phyloP scores from a whole-genome alignment of 2,113 vertebrate genomes.

The Cebus imitator region DNA sequence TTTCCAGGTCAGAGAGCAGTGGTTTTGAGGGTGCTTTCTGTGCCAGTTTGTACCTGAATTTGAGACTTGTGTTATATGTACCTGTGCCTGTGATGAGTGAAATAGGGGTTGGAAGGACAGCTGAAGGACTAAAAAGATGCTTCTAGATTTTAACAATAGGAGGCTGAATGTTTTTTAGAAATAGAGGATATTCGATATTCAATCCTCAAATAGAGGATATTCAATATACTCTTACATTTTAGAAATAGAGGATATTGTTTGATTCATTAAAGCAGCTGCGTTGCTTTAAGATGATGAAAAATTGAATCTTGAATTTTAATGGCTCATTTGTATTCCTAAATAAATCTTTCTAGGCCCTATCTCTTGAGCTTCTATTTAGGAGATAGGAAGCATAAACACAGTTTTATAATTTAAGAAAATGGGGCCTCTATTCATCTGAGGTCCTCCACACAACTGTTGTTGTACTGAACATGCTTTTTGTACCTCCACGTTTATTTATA shows the following conservation, averaged over 20 bases:
- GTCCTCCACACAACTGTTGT: background rate
- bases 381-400: background rate
- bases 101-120: conserved; percentile 46
- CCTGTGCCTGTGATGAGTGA: conserved; percentile 39
- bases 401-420: conserved; percentile 51
- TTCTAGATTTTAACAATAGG: conserved; percentile 44
- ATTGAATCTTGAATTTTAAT: conserved; percentile 40
- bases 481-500: conserved; percentile 1
- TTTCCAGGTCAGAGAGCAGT: conserved; percentile 13
- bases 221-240: background rate
- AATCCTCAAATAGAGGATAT: background rate
- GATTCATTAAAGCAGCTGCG: background rate
- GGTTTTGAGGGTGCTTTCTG: conserved; percentile 17
- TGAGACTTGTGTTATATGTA: conserved; percentile 39
- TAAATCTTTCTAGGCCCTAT: background rate
- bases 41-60: conserved; percentile 41
- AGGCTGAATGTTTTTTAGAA: background rate
- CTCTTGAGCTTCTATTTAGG: background rate
- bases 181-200: background rate
- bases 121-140: conserved; percentile 38
- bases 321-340: conserved; percentile 44
- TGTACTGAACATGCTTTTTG: conserved; percentile 8
- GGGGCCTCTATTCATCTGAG: background rate
- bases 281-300: conserved; percentile 25
- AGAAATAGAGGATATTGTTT: background rate